Base-by-base conservation (phyloP, 2,797 vertebrate species). In the Harpagifer antarcticus region DNA sequence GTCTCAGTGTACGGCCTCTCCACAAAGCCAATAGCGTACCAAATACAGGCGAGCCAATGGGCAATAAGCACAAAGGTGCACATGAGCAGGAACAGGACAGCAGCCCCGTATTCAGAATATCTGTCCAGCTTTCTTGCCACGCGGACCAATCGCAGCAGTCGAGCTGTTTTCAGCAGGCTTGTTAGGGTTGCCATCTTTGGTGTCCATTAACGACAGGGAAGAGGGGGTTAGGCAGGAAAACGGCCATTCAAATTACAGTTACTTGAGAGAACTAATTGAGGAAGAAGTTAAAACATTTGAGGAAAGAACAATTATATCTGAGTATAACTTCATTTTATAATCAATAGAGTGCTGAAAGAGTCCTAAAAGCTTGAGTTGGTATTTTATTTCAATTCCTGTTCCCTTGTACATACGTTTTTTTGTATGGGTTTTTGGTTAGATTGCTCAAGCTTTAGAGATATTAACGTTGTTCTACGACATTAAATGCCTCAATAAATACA, bases 41-140 rank as follows among this genome's bases (percentile, higher is more conserved):
- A 99, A 83, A 99, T 98, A 88, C 98, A 99, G 72, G 98, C 98
- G 59, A 99, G 91, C 98, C 98, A 99, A 80, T 99, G 98, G 2
- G 98, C 98, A 0, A 99, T 99, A 83, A 99, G 97, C 3, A 97
- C 97, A 1, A 99, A 99, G 42, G 97, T 99, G 90, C 98, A 99
- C 98, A 99, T 99, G 58, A 99, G 97, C 82, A 99, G 91, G 88
- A 99, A 97, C 65, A 99, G 96, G 55, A 99, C 97, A 0, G 97
- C 98, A 0, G 97, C 96, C 0, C 98, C 97, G 0, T 99, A 99
- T 66, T 99, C 98, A 0, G 98, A 99, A 84, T 99, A 99, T 13
- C 97, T 95, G 87, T 99, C 98, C 84, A 99, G 91, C 85, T 99
- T 99, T 78, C 98, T 93, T 0, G 98, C 98, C 79, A 99, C 98